Base-by-base conservation (phyloP, 2,113 vertebrate genomes). In the Poicephalus gulielmi region DNA sequence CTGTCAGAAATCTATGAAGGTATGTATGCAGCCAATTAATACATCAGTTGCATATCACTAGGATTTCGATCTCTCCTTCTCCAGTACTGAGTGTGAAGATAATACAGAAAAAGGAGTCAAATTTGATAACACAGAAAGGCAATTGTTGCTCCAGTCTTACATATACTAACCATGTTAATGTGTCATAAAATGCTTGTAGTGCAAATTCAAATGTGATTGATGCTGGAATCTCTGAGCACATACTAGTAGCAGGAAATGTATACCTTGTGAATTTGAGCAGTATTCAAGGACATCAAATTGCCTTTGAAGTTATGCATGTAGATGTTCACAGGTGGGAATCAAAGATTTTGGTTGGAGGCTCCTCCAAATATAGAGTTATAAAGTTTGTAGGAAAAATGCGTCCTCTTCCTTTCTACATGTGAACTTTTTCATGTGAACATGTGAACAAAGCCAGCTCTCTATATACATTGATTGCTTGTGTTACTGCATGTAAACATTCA, bases 141-240 rank as follows among this genome's bases (percentile, higher is more conserved):
- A 60, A 12, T 78, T 95, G 57, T 80, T 95, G 44, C 77, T 96
- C 43, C 27, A 41, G 37, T 82, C 43, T 93, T 86, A 2, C 0
- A 1, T 37, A 25, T 15, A 25, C 20, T 23, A 18, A 49, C 82
- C 60, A 57, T 0, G 7, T 94, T 96, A 95, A 93, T 78, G 77
- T 94, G 27, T 84, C 82, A 85, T 55, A 91, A 97, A 97, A 88
- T 94, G 86, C 90, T 95, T 95, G 93, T 28, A 74, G 83, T 55
- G 68, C 82, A 93, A 92, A 94, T 97, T 97, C 62, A 91, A 91
- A 77, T 91, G 85, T 91, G 82, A 94, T 84, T 97, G 92, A 94
- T 95, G 87, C 88, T 88, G 77, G 80, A 96, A 95, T 91, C 60
- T 92, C 68, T 91, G 87, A 95, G 87, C 37, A 83, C 85, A 19